phyloP scores from a whole-genome alignment of 1,140 invertebrate species.

The Heterodera schachtii region DNA sequence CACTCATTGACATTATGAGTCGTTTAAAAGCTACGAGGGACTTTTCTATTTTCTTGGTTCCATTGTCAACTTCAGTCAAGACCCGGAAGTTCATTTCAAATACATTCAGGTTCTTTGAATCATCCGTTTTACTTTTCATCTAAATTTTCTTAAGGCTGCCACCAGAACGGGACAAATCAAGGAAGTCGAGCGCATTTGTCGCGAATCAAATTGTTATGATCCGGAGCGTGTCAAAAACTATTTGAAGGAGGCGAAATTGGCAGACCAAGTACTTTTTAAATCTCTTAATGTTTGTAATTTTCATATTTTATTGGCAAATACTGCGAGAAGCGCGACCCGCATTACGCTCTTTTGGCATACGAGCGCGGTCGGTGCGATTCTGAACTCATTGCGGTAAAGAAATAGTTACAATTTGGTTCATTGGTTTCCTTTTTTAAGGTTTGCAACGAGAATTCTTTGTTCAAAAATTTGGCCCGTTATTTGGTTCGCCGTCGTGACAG shows the following conservation, averaged over 20 bases:
- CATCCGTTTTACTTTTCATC: not conserved
- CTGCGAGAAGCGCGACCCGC: constrained; percentile 98
- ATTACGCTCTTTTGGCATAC: constrained; percentile 96
- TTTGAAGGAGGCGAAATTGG: constrained; percentile 75
- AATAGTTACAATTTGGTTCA: not conserved
- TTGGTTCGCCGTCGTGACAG: constrained; percentile 87
- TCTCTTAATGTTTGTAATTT: constrained; percentile 76
- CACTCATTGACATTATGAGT: constrained; percentile 95
- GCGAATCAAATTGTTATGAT: constrained; percentile 98
- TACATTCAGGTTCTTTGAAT: constrained; percentile 82
- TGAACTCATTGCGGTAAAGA: constrained; percentile 79
- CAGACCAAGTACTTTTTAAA: constrained; percentile 51
- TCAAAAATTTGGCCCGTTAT: constrained; percentile 96
- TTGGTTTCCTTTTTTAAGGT: constrained; percentile 71
- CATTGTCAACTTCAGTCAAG: constrained; percentile 99
- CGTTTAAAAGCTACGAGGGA: constrained; percentile 98
- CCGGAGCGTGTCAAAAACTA: constrained; percentile 98
- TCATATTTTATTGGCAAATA: constrained; percentile 82
- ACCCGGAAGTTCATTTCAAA: constrained; percentile 98
- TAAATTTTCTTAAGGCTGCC: constrained; percentile 73
- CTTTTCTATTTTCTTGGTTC: constrained; percentile 98
- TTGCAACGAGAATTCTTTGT: constrained; percentile 97
- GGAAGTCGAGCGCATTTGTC: constrained; percentile 97
- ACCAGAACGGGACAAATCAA: constrained; percentile 99
- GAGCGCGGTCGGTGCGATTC: constrained; percentile 95